Conservation (phyloP, 1,140 invertebrate genomes). For the Cotesia glomerata region DNA sequence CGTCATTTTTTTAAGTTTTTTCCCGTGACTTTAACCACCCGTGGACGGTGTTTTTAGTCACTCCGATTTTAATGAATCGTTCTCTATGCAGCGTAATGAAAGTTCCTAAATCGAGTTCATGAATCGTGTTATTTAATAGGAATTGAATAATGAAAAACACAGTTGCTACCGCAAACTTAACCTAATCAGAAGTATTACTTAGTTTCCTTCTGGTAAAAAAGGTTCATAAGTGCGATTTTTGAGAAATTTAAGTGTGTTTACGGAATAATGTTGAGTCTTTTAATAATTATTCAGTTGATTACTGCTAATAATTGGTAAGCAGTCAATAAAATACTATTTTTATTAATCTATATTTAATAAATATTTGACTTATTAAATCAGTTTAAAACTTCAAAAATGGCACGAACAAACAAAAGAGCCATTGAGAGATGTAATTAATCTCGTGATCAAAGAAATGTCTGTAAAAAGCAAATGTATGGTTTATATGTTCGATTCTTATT, state of each 20-base stretch:
- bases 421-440: slow-evolving; percentile 42
- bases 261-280: neutral
- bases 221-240: too few species aligned
- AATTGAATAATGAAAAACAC: too few species aligned
- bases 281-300: neutral
- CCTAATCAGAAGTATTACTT: too few species aligned
- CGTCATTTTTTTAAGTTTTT: too few species aligned
- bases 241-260: too few species aligned
- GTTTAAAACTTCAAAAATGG: slow-evolving; percentile 12
- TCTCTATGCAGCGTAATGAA: too few species aligned
- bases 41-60: too few species aligned
- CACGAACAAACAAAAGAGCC: slow-evolving; percentile 18
- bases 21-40: too few species aligned
- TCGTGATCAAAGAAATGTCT: slow-evolving; percentile 46
- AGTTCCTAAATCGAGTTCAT: too few species aligned
- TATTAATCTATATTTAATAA: neutral
- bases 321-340: neutral
- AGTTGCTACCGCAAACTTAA: too few species aligned
- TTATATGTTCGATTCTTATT: slow-evolving; percentile 50
- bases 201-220: too few species aligned
- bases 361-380: neutral
- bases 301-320: neutral
- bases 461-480: slow-evolving; percentile 47
- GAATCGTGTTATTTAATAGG: too few species aligned
- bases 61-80: slow-evolving; percentile 6